phyloP scores from a whole-genome alignment of 2,113 vertebrate genomes.

The Oplegnathus fasciatus region DNA sequence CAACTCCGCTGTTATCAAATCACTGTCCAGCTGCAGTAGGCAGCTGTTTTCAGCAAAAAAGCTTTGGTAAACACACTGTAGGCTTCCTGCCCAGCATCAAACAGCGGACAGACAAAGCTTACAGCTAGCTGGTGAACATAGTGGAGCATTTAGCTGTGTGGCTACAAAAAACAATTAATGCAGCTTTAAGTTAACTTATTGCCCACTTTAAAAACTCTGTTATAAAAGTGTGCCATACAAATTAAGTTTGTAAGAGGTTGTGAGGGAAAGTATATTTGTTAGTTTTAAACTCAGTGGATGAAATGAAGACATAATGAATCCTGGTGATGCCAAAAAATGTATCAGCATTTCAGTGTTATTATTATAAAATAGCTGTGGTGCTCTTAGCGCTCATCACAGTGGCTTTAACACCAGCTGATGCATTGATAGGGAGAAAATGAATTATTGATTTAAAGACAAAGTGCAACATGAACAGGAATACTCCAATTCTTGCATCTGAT shows the following conservation, averaged over 20 bases:
- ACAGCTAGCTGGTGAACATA: not conserved
- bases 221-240: not conserved
- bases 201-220: not conserved
- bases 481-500: conserved; percentile 26
- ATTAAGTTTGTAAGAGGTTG: not conserved
- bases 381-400: not conserved
- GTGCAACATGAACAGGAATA: conserved; percentile 55
- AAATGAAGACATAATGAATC: not conserved
- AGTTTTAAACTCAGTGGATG: not conserved
- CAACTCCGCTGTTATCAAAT: not conserved
- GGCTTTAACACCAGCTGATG: conserved; percentile 21
- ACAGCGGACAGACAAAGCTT: not conserved
- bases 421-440: conserved; percentile 31
- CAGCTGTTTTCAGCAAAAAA: not conserved
- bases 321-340: not conserved
- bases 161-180: too few relatives aligned
- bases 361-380: not conserved
- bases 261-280: too few relatives aligned
- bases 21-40: too few relatives aligned
- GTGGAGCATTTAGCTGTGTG: not conserved
- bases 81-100: not conserved
- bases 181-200: not conserved
- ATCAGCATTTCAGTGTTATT: not conserved
- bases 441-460: conserved; percentile 43
- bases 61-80: not conserved